phyloP scores from a whole-genome alignment of 2,113 vertebrate species.

The Conger conger region DNA sequence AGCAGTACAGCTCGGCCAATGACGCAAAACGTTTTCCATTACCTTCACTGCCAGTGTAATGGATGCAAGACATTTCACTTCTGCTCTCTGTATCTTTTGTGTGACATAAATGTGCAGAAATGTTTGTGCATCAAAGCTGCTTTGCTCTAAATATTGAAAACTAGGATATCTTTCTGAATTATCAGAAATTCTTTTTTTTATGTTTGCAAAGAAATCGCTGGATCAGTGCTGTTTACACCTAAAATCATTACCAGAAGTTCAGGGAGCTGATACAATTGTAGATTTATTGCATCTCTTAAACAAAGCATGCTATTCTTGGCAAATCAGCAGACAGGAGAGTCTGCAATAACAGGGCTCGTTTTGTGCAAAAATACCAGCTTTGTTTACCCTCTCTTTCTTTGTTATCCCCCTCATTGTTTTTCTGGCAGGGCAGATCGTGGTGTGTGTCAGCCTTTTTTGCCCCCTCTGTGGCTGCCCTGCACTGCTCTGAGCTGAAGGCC shows the following conservation, averaged over 20 bases:
- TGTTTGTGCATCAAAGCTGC: background rate
- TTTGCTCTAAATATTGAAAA: background rate
- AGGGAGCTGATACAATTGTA: background rate
- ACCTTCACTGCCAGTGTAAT: background rate
- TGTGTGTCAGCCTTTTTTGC: slow-evolving; percentile 15
- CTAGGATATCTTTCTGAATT: background rate
- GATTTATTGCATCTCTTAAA: background rate
- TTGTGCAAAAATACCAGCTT: background rate
- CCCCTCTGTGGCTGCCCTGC: background rate
- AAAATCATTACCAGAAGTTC: background rate
- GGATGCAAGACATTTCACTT: background rate
- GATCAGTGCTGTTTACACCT: background rate
- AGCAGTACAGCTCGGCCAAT: background rate
- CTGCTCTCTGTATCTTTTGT: background rate
- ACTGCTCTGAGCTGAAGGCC: background rate
- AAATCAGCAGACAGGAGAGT: background rate
- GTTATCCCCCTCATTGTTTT: slow-evolving; percentile 5
- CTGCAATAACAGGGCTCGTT: background rate
- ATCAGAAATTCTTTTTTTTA: too few species aligned
- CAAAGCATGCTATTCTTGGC: background rate
- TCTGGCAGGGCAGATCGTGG: background rate
- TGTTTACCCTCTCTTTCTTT: background rate
- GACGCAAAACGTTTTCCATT: background rate
- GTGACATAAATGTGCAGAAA: background rate
- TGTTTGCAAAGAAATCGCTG: background rate